phyloP scores from a whole-genome alignment of 2,888 invertebrate genomes.

The Limenitis camilla region DNA sequence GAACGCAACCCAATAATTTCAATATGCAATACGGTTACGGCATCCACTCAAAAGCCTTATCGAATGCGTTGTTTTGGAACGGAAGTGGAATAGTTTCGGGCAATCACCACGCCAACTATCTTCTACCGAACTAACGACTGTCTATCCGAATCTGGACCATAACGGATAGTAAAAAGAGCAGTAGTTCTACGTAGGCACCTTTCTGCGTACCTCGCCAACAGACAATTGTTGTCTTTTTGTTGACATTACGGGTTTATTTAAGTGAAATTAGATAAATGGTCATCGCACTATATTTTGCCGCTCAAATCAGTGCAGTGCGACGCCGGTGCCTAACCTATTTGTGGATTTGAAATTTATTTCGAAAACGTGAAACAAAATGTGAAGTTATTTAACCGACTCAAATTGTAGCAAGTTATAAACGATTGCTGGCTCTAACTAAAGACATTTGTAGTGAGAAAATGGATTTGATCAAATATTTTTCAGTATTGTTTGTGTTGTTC shows the following conservation, averaged over 20 bases:
- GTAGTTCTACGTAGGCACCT: slow-evolving; percentile 35
- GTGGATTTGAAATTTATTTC: slow-evolving; percentile 34
- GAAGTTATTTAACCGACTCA: slow-evolving; percentile 34
- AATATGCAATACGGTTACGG: slow-evolving; percentile 40
- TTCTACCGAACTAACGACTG: slow-evolving; percentile 28
- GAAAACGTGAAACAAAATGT: slow-evolving; percentile 50
- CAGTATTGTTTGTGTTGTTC: slow-evolving; percentile 47
- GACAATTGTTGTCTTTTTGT: slow-evolving; percentile 60
- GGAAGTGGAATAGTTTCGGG: slow-evolving; percentile 47
- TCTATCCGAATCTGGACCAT: slow-evolving; percentile 35
- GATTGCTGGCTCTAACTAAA: too few species aligned
- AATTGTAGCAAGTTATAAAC: neutral
- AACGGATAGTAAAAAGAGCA: slow-evolving; percentile 36
- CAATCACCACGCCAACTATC: neutral
- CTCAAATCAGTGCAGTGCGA: slow-evolving; percentile 45
- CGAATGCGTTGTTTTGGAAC: slow-evolving; percentile 56
- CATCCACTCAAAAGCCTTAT: slow-evolving; percentile 44
- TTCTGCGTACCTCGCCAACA: slow-evolving; percentile 47
- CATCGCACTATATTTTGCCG: slow-evolving; percentile 60
- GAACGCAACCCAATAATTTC: slow-evolving; percentile 32
- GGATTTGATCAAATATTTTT: slow-evolving; percentile 50
- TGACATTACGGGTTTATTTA: slow-evolving; percentile 70
- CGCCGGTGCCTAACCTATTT: slow-evolving; percentile 15
- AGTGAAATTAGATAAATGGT: slow-evolving; percentile 75
- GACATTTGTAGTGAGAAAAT: slow-evolving; percentile 30